phyloP scores from a whole-genome alignment of 1,140 invertebrate species.

The Drosophila novamexicana region DNA sequence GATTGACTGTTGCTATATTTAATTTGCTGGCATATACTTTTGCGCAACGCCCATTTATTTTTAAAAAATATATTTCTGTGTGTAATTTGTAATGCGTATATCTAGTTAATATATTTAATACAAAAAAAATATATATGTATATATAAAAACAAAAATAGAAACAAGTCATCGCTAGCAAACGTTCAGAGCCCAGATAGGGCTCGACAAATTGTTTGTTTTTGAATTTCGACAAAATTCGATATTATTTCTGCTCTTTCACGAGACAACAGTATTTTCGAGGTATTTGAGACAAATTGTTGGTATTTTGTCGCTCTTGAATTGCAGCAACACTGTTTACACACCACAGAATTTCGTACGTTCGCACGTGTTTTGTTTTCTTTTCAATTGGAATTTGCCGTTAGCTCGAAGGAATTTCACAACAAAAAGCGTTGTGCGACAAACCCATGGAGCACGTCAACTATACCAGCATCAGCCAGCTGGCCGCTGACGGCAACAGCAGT shows the following conservation, averaged over 20 bases:
- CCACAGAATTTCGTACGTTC: constrained; percentile 22
- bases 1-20: not conserved
- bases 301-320: not conserved
- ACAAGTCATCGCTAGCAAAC: too few species aligned
- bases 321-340: constrained; percentile 3
- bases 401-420: not conserved
- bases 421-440: not conserved
- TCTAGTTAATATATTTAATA: too few species aligned
- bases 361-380: constrained; percentile 63
- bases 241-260: too few species aligned
- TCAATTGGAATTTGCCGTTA: constrained; percentile 19
- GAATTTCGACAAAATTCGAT: too few species aligned
- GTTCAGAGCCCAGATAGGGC: too few species aligned
- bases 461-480: constrained; percentile 45
- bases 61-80: too few species aligned
- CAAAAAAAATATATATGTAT: too few species aligned
- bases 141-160: too few species aligned
- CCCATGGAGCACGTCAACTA: constrained; percentile 58
- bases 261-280: not conserved
- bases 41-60: too few species aligned
- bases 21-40: too few species aligned
- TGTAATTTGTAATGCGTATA: too few species aligned
- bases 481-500: constrained; percentile 18
- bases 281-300: not conserved
- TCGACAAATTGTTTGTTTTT: too few species aligned